phyloP scores from a whole-genome alignment of 2,888 invertebrate genomes.

The Sarcophaga variegata region DNA sequence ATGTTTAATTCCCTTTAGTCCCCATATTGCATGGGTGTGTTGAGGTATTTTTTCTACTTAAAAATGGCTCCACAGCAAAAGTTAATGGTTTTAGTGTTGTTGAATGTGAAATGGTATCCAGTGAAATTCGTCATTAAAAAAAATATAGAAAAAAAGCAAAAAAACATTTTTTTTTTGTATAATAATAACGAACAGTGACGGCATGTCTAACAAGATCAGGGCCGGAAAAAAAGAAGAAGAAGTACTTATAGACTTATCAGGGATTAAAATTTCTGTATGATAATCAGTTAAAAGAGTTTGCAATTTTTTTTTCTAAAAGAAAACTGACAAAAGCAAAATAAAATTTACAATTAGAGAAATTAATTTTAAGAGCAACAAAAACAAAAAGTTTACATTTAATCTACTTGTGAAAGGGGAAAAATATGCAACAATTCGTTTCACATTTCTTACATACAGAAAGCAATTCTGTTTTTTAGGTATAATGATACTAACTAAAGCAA shows the following conservation, averaged over 20 bases:
- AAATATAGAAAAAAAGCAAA: neutral
- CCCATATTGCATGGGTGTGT: neutral
- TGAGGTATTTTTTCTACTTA: neutral
- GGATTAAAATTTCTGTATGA: neutral
- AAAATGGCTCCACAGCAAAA: neutral
- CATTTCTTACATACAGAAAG: no score
- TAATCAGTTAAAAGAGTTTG: conserved; percentile 1
- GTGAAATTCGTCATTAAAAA: neutral
- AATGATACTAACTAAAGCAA: no score
- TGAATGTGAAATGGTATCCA: conserved; percentile 16
- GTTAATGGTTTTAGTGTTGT: neutral
- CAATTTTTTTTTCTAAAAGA: neutral
- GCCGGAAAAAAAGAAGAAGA: neutral
- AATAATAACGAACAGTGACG: neutral
- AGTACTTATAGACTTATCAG: neutral
- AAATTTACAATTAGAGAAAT: neutral
- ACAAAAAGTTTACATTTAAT: no score
- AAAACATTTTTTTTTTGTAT: neutral
- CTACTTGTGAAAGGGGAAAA: no score
- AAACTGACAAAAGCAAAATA: neutral
- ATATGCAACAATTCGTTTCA: no score
- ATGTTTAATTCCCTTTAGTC: neutral
- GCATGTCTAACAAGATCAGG: neutral
- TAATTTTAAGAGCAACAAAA: neutral
- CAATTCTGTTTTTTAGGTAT: no score